These are phyloP conservation scores for Mareca strepera DNA, from an alignment of 2,797 vertebrate species.

Conservation along the genomic window DNA sequence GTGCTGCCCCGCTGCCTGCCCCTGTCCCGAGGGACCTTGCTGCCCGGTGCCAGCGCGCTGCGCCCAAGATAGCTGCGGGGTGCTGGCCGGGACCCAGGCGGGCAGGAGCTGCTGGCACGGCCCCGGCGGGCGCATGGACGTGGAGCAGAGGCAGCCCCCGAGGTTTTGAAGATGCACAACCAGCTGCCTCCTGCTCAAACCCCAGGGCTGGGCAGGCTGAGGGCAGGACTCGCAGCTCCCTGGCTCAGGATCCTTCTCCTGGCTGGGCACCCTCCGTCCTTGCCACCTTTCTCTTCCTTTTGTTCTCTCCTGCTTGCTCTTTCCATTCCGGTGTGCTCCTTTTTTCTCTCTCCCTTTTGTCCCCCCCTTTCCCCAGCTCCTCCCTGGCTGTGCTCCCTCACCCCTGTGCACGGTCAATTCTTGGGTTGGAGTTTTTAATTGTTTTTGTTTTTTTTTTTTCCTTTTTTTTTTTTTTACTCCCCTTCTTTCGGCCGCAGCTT, in stretches of 20 bases:
- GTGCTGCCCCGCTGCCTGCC: neutral
- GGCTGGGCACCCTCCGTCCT: neutral
- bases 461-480: constrained; percentile 17
- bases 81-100: constrained; percentile 2
- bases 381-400: neutral
- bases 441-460: neutral
- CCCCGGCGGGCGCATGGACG: neutral
- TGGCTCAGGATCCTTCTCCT: neutral
- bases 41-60: neutral
- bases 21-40: neutral
- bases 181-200: neutral
- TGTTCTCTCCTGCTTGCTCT: constrained; percentile 33
- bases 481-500: constrained; percentile 82
- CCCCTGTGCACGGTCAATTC: neutral
- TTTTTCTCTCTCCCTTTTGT: constrained; percentile 25
- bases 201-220: neutral
- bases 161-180: neutral
- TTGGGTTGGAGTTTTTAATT: constrained; percentile 53
- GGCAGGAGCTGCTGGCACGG: constrained; percentile 40
- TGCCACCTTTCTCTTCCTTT: neutral
- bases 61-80: neutral
- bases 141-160: neutral
- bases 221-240: neutral
- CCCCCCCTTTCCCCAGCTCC: neutral
- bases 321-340: neutral